These are phyloP conservation scores for Ferdinandea cuprea DNA, from an alignment of 2,888 invertebrate genomes.

Conservation along the genomic window DNA sequence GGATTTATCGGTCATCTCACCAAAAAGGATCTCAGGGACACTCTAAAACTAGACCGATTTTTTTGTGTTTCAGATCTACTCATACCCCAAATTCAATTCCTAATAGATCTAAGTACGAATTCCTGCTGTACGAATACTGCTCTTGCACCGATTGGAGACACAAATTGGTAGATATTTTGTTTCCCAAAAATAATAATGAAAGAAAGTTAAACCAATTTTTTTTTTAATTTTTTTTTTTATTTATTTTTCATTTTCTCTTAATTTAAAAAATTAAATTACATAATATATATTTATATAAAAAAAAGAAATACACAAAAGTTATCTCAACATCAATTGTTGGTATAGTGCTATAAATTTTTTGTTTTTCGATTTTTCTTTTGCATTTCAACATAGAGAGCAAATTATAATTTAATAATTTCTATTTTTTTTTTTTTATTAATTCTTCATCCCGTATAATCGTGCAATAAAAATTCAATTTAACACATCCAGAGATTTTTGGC, in stretches of 20 bases:
- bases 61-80: no score
- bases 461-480: constrained; percentile 35
- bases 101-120: no score
- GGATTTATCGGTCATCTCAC: no score
- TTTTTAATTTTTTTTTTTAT: constrained; percentile 62
- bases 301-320: constrained; percentile 68
- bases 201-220: no score
- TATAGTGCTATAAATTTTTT: constrained; percentile 47
- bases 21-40: no score
- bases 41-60: no score
- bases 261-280: constrained; percentile 73
- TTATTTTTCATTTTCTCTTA: constrained; percentile 73
- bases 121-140: no score
- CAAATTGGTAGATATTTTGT: no score
- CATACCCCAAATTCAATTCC: no score
- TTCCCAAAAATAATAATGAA: no score
- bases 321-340: constrained; percentile 46
- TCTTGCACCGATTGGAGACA: no score
- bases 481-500: background rate
- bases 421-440: background rate
- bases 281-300: constrained; percentile 41
- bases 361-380: constrained; percentile 25
- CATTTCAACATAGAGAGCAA: constrained; percentile 28
- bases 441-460: constrained; percentile 43
- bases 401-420: constrained; percentile 4